Evolutionary conservation across 2,888 invertebrate species (phyloP), one percentile per base, ranked within the genome.

Genomic region (Ormyrus labotus): DNA sequence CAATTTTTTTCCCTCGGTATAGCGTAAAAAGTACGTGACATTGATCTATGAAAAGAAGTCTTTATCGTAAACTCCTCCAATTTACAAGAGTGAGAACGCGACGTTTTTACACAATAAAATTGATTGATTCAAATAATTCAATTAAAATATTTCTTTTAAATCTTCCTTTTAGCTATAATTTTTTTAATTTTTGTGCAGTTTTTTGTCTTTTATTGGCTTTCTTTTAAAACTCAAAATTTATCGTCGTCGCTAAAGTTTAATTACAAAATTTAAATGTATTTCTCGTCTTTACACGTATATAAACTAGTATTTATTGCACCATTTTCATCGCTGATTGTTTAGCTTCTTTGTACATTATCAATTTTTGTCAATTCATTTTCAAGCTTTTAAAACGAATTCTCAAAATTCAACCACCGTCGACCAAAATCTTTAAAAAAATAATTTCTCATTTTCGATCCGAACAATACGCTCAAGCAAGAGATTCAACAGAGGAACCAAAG

Each of bases 11-110:
- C 34, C 5, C 50, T 51, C 74, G 51, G 48, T 65, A 55, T 48
- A 80, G 60, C 48, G 51, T 48, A 19, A 68, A 65, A 67, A 60
- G 61, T 60, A 70, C 75, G 64, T 65, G 70, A 75, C 80, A 75
- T 71, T 80, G 80, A 80, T 80, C 64, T 64, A 80, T 75, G 57
- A 75, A 75, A 61, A 58, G 74, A 70, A 75, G 53, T 80, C 71
- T 74, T 80, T 80, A 48, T 55, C 53, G 47, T 71, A 48, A 80
- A 80, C 55, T 55, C 70, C 10, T 75, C 64, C 74, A 71, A 80
- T 75, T 80, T 34, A 45, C 60, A 47, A 75, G 55, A 80, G 75
- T 64, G 61, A 65, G 47, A 70, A 48, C 58, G 45, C 58, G 57
- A 64, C 58, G 48, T 50, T 55, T 34, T 34, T 34, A 51, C 7